These are phyloP conservation scores for Oegoconia quadripuncta DNA, from an alignment of 2,888 invertebrate species.

Conservation along the genomic window DNA sequence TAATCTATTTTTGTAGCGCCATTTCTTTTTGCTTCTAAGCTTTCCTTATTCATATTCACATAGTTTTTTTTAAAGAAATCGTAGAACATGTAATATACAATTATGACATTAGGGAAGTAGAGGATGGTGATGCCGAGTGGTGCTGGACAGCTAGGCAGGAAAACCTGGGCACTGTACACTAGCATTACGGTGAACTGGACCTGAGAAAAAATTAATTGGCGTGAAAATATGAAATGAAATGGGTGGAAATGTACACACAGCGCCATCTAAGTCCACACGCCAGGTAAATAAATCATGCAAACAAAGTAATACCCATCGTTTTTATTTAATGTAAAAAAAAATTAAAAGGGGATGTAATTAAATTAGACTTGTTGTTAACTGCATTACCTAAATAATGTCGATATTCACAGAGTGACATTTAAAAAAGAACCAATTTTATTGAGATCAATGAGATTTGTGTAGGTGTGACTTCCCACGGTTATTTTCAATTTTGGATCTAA, in stretches of 20 bases:
- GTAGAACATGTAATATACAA: conserved; percentile 85
- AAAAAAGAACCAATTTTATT: too few relatives aligned
- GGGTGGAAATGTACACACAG: not conserved
- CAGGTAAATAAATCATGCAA: too few relatives aligned
- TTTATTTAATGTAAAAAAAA: too few relatives aligned
- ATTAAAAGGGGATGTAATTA: too few relatives aligned
- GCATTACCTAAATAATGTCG: too few relatives aligned
- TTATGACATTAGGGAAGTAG: conserved; percentile 80
- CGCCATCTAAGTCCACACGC: too few relatives aligned
- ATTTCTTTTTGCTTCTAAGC: conserved; percentile 15
- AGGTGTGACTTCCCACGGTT: too few relatives aligned
- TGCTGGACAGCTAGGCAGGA: conserved; percentile 78
- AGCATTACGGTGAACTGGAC: conserved; percentile 83
- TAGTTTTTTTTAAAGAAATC: conserved; percentile 83
- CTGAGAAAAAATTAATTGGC: conserved; percentile 54
- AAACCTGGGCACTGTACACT: conserved; percentile 73
- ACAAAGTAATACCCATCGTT: too few relatives aligned
- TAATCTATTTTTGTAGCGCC: conserved; percentile 14
- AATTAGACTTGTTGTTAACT: too few relatives aligned
- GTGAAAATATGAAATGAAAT: not conserved
- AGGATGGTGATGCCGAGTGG: conserved; percentile 68
- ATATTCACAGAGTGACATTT: too few relatives aligned
- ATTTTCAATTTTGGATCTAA: too few relatives aligned
- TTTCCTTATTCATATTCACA: conserved; percentile 19
- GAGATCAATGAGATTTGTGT: too few relatives aligned